These are phyloP conservation scores for Caenorhabditis auriculariae DNA, from an alignment of 2,888 invertebrate species.

Conservation along the genomic window DNA sequence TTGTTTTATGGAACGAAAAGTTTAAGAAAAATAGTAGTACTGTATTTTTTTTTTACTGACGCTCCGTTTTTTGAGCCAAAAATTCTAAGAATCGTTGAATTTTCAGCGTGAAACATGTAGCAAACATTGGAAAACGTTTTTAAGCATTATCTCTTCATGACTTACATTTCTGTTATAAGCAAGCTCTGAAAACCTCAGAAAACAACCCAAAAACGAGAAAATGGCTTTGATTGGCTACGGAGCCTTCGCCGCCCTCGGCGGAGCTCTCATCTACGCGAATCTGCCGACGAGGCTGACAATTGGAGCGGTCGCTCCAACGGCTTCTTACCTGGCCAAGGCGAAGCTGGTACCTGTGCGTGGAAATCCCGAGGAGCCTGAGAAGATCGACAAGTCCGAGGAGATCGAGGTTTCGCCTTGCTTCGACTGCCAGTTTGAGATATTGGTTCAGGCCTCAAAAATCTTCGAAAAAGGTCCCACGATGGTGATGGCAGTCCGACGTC, in stretches of 20 bases:
- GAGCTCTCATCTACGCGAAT: slow-evolving; percentile 58
- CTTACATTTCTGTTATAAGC: no score
- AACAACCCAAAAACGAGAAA: no score
- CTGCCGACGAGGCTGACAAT: slow-evolving; percentile 53
- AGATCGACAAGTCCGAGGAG: slow-evolving; percentile 26
- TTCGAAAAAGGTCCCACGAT: slow-evolving; percentile 53
- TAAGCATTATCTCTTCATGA: no score
- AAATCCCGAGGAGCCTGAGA: slow-evolving; percentile 28
- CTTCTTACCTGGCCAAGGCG: slow-evolving; percentile 44
- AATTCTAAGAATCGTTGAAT: no score
- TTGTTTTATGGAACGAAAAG: no score
- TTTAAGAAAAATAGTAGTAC: no score
- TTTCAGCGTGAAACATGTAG: no score
- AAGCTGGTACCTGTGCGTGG: slow-evolving; percentile 36
- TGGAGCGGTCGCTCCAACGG: slow-evolving; percentile 53
- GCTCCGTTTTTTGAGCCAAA: no score
- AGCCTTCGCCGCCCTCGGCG: slow-evolving; percentile 48
- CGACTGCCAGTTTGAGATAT: background rate
- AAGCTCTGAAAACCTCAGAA: no score
- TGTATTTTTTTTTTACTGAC: no score
- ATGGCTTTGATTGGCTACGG: slow-evolving; percentile 41
- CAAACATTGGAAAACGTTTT: background rate
- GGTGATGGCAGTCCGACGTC: slow-evolving; percentile 61
- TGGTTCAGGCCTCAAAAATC: slow-evolving; percentile 40
- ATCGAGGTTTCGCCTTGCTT: slow-evolving; percentile 27